Base-by-base conservation (phyloP, 2,113 vertebrate species). In the Aphyosemion australe region DNA sequence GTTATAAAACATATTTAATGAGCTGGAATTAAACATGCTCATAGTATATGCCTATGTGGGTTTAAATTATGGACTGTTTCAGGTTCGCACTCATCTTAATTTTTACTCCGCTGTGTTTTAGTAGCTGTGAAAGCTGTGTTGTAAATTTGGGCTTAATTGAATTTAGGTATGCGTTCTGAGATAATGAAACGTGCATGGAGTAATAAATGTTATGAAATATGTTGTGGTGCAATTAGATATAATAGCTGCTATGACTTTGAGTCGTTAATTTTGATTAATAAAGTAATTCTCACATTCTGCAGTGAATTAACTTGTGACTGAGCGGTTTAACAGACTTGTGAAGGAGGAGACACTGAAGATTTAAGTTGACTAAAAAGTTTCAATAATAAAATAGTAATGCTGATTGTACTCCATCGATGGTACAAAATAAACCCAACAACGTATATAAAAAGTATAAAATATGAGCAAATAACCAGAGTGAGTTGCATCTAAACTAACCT, bases 1-100 rank as follows among this genome's bases (percentile, higher is more conserved):
- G 65, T 62, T 41, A 53, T 84, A 84, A 86, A 87, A 79, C 32
- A 71, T 37, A 59, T 80, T 83, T 82, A 84, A 88, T 79, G 76
- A 82, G 65, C 16, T 42, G 56, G 49, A 55, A 61, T 78, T 80
- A 78, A 78, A 76, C 73, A 74, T 14, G 45, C 14, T 66, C 50
- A 75, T 21, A 4, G n/a, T 51, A 42, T 31, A 41, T 8, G 26
- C 41, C 50, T 16, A 64, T 85, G 61, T 76, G 31, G 31, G 51
- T 80, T 70, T 74, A 68, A 81, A 84, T 78, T 21, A 78, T 50
- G 2, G 52, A 20, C 7, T 62, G 16, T 80, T 76, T 72, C n/a
- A 69, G 59, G 39, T 79, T 14, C 12, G 19, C 19, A 41, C 53
- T 37, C 34, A 7, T 73, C 54, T 9, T 16, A 60, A 67, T 69